These are phyloP conservation scores for Aythya baeri DNA, from an alignment of 2,113 vertebrate species.

Conservation along the genomic window DNA sequence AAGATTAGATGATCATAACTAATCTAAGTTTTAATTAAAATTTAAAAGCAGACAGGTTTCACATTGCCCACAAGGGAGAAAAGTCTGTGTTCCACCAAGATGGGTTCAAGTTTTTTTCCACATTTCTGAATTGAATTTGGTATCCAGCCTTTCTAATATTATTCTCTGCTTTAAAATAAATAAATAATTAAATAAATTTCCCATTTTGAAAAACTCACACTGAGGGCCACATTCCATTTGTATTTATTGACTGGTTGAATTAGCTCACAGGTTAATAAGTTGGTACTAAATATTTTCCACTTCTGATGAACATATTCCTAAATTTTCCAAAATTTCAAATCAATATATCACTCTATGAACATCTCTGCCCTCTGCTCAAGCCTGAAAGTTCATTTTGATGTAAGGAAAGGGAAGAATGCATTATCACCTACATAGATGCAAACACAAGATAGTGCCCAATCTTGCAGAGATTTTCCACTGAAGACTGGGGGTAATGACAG, in stretches of 20 bases:
- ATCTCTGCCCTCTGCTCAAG: not conserved
- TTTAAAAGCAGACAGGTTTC: conserved; percentile 46
- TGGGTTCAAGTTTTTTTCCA: conserved; percentile 5
- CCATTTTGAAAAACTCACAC: not conserved
- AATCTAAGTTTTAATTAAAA: conserved; percentile 71
- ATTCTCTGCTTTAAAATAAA: not conserved
- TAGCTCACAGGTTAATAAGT: not conserved
- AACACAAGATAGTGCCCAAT: not conserved
- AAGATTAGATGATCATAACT: conserved; percentile 63
- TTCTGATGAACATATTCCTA: not conserved
- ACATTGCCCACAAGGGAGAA: conserved; percentile 19
- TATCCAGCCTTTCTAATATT: not conserved
- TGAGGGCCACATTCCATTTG: not conserved
- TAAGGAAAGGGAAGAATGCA: not conserved
- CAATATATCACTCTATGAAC: not conserved
- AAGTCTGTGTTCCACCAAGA: not conserved
- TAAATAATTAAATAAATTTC: not conserved
- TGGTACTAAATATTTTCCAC: not conserved
- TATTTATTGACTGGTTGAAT: conserved; percentile 5
- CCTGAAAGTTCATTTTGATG: not conserved
- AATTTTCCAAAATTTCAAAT: not conserved
- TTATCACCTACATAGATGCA: not conserved
- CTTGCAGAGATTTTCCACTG: not conserved
- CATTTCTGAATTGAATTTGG: conserved; percentile 21
- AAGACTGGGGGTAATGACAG: not conserved